Conservation (phyloP, 2,888 invertebrate species). For the Campoplex nolae region DNA sequence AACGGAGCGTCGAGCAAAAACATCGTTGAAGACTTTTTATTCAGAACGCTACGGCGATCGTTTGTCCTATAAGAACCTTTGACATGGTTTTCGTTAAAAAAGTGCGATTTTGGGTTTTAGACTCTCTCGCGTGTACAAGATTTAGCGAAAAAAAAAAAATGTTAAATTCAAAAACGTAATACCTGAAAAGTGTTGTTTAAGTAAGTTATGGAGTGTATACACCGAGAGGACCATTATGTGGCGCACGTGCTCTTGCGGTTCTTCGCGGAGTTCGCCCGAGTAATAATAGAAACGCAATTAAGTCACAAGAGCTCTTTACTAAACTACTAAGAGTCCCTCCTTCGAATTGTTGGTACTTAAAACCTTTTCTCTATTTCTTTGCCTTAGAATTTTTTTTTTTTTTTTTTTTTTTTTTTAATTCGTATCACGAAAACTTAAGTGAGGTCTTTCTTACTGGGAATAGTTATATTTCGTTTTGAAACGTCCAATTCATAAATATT, state of each 20-base stretch:
- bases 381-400: not conserved
- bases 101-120: not conserved
- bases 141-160: not conserved
- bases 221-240: conserved; percentile 40
- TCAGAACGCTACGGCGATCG: no score
- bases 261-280: conserved; percentile 23
- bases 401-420: not conserved
- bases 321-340: conserved; percentile 4
- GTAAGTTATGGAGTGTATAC: conserved; percentile 12
- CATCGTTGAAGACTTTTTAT: no score
- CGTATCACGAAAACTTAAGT: not conserved
- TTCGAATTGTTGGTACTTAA: conserved; percentile 12
- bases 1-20: no score
- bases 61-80: no score
- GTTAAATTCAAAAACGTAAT: not conserved
- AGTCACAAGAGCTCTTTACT: conserved; percentile 39
- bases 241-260: conserved; percentile 43
- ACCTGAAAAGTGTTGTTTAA: conserved; percentile 11
- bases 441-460: not conserved
- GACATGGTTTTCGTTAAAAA: no score
- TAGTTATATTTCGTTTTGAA: not conserved
- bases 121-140: not conserved
- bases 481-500: not conserved
- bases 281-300: conserved; percentile 66
- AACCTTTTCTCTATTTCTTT: not conserved